Evolutionary conservation across 2,797 vertebrate species (phyloP).

Genomic region (Hafferia zeledoni): DNA sequence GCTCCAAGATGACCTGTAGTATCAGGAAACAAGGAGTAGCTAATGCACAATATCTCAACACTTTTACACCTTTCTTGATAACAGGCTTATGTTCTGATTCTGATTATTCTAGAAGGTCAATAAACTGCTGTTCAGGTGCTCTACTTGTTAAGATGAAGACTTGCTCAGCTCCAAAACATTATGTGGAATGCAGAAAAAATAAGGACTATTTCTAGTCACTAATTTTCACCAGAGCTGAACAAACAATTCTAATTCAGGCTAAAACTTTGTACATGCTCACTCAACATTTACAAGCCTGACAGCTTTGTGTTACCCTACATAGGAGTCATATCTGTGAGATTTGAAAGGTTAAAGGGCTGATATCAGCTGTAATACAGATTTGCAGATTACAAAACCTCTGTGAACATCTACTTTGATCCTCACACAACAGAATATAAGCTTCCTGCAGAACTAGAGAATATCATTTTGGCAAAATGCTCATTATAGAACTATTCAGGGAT

Average conservation of each 20-base stretch:
- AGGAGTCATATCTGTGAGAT: constrained; percentile 22
- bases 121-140: background rate
- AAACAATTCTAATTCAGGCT: background rate
- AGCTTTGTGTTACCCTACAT: constrained; percentile 29
- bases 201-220: background rate
- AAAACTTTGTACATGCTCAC: background rate
- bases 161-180: background rate
- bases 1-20: background rate
- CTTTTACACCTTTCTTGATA: background rate
- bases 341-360: constrained; percentile 41
- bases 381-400: constrained; percentile 45
- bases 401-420: background rate
- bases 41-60: background rate
- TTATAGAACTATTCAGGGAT: background rate
- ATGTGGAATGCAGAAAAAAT: background rate
- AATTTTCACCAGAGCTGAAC: background rate
- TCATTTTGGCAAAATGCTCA: background rate
- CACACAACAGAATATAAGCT: background rate
- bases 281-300: background rate
- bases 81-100: background rate
- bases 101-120: background rate
- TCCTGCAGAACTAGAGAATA: background rate
- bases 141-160: background rate
- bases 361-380: constrained; percentile 55
- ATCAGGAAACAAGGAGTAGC: background rate